phyloP scores from a whole-genome alignment of 2,888 invertebrate genomes.

The Polyommatus iphigenia region DNA sequence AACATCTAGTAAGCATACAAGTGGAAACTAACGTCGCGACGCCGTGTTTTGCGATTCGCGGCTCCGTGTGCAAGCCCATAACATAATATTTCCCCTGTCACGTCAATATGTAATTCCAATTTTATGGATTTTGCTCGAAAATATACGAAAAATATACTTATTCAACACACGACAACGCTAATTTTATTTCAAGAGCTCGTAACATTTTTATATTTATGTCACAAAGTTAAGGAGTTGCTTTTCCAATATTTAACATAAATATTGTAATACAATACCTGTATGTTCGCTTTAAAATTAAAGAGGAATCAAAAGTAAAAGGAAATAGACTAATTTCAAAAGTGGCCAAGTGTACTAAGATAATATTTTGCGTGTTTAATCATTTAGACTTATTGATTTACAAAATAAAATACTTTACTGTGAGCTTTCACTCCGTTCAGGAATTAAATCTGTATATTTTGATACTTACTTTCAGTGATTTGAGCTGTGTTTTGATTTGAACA shows the following conservation, averaged over 20 bases:
- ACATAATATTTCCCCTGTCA: conserved; percentile 43
- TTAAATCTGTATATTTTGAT: too few relatives aligned
- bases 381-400: too few relatives aligned
- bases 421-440: too few relatives aligned
- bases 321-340: too few relatives aligned
- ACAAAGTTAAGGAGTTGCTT: conserved; percentile 1
- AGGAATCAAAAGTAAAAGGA: too few relatives aligned
- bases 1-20: neutral
- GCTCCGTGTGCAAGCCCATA: neutral
- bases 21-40: neutral
- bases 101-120: conserved; percentile 43
- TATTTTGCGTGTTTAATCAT: too few relatives aligned
- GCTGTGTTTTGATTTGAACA: too few relatives aligned
- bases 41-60: neutral
- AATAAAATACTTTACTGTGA: too few relatives aligned
- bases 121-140: conserved; percentile 41
- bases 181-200: conserved; percentile 26
- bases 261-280: too few relatives aligned
- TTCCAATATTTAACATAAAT: neutral
- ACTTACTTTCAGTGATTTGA: too few relatives aligned
- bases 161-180: conserved; percentile 35
- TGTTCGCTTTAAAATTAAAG: too few relatives aligned
- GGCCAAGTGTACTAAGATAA: too few relatives aligned
- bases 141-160: conserved; percentile 39
- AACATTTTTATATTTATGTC: conserved; percentile 9